phyloP scores from a whole-genome alignment of 2,797 vertebrate genomes.

The Gymnopithys bicolor region DNA sequence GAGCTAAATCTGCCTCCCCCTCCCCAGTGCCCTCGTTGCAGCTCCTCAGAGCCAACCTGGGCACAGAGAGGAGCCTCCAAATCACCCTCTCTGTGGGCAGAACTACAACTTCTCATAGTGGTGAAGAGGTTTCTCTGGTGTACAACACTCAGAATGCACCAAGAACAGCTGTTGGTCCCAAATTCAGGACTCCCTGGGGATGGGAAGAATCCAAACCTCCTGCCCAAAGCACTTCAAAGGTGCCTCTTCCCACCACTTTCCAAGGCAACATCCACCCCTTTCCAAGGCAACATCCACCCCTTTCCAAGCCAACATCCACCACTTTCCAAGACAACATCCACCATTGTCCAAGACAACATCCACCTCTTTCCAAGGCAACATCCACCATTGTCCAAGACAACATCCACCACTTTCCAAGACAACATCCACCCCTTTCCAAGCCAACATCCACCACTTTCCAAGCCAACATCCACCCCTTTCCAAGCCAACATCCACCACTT shows the following conservation, averaged over 20 bases:
- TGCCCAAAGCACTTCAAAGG: constrained; percentile 43
- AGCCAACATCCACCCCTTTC: background rate
- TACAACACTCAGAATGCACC: fast-evolving
- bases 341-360: background rate
- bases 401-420: no score
- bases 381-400: no score
- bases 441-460: no score
- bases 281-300: no score
- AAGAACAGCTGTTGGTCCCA: background rate
- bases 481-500: background rate
- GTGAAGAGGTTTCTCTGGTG: fast-evolving
- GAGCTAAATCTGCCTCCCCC: background rate
- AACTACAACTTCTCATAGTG: fast-evolving
- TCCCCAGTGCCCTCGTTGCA: fast-evolving
- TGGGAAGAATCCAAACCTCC: background rate
- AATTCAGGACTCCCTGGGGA: background rate
- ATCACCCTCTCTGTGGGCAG: fast-evolving
- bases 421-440: no score
- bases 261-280: no score
- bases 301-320: background rate
- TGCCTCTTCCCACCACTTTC: fast-evolving
- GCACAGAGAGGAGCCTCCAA: background rate
- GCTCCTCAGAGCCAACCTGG: background rate
- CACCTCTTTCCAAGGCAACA: no score
- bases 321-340: no score